Base-by-base conservation (phyloP, 1,140 invertebrate species). In the Nebria ingens region DNA sequence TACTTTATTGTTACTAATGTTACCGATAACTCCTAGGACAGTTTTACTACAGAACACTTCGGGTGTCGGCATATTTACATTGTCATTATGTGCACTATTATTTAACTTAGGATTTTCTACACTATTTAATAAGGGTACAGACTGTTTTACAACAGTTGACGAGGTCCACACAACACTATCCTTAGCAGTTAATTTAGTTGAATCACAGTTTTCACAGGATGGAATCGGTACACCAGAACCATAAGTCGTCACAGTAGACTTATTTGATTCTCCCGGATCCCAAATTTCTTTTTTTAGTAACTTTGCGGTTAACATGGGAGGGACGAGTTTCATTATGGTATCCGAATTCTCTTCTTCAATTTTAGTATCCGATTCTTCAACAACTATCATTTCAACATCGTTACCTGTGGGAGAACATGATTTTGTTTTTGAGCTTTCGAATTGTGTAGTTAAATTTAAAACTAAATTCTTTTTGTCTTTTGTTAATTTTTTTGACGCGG, bases 391-490 rank as follows among this genome's bases (percentile, higher is more conserved):
- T 15, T 62, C 58, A 1, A 60, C 63, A 19, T 56, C 51, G n/a
- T n/a, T n/a, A n/a, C n/a, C n/a, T 23, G 52, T 25, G 1, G 75
- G 75, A 1, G 73, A 76, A 0, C 73, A 72, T 2, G 73, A 71
- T 50, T 76, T 74, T 52, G 71, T 69, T 1, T 68, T 70, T 2
- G 71, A 74, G 1, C 72, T 71, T 59, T 80, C 78, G 59, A 80
- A 80, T 53, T 79, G 78, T 57, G 74, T 75, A 2, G 78, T 76
- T 50, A 86, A 71, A 65, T 84, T 84, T 56, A 85, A 68, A 19
- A 83, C 81, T 25, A 86, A 72, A 50, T 81, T 79, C 58, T 76
- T 76, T 9, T 74, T 73, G 23, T 75, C 75, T 52, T 65, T 45
- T 45, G 40, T 45, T 17, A 17, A 45, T 4, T 58, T 20, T 71